A percentile compares a stretch with the other conserved stretches of the same genome.
Conservation (phyloP, 2,113 vertebrate genomes). For the Geococcyx californianus region DNA sequence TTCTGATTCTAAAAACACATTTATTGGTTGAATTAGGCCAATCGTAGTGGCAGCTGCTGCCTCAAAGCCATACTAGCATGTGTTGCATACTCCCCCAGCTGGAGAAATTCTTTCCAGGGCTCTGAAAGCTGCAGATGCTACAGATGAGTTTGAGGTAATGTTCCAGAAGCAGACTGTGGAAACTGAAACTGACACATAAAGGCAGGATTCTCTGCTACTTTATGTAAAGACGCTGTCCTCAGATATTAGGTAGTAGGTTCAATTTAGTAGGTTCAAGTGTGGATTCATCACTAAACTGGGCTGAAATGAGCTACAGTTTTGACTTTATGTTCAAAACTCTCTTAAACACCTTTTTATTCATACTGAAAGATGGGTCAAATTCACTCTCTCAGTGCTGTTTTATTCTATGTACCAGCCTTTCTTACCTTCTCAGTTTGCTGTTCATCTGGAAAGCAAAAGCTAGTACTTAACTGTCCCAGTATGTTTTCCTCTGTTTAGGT, state of each 20-base stretch:
- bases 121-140: background rate
- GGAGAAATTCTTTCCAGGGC: background rate
- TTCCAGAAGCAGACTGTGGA: background rate
- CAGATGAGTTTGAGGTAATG: background rate
- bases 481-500: background rate
- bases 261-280: background rate
- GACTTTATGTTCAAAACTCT: background rate
- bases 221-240: background rate
- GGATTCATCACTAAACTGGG: background rate
- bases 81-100: background rate
- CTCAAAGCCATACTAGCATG: background rate
- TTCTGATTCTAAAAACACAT: background rate
- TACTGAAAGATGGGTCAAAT: background rate
- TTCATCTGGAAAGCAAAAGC: background rate
- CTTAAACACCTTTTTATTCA: background rate
- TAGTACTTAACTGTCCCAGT: background rate
- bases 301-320: background rate
- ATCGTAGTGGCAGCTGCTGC: rapidly evolving
- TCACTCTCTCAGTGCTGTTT: background rate
- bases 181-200: background rate
- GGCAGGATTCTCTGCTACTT: background rate
- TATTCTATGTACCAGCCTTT: background rate
- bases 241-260: background rate
- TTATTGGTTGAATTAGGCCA: background rate
- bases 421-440: background rate